Evolutionary conservation across 2,113 vertebrate species (phyloP), one percentile per base, ranked within the genome.

Genomic region (Delphinapterus leucas): DNA sequence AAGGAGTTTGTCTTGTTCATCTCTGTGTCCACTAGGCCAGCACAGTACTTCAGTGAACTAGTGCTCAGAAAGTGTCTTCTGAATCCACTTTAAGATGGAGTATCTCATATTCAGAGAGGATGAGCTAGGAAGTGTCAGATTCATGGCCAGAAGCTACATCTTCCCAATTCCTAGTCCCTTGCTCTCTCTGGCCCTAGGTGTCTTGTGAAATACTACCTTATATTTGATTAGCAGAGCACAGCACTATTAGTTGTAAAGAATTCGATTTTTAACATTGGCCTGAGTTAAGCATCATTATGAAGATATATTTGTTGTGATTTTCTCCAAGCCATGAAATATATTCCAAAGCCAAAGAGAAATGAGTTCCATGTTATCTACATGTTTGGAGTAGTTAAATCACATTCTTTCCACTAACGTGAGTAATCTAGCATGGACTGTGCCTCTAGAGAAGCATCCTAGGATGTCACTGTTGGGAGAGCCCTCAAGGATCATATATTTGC

Each of bases 231-330:
- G 36, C 36, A 12, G 31, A 80, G 26, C 81, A 88, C 0, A 85
- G 70, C 55, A 55, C n/a, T 26, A 67, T 77, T 44, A 70, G 49
- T 81, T 70, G 38, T 80, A 60, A 85, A 88, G 58, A 95, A 81
- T 84, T 33, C 18, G 18, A 55, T 21, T 55, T 55, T 55, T 90
- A 95, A 84, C 33, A 85, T 93, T 85, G 96, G 61, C 87, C 49
- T 26, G 76, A 80, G n/a, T 84, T 88, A 73, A 74, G 76, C 38
- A 82, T 82, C 31, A 89, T 9, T 91, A 31, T 9, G 55, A 94
- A 93, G 67, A 63, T 82, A 77, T 86, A 85, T 93, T 86, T 88
- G 33, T 85, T 94, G 53, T 61, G 77, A 96, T 96, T 97, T 95
- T 33, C 68, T 93, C 5, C 55, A 79, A 17, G 60, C 65, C 17